Evolutionary conservation across 1,140 invertebrate genomes (phyloP), one percentile per base, ranked within the genome.

Genomic region (Drosophila navojoa): DNA sequence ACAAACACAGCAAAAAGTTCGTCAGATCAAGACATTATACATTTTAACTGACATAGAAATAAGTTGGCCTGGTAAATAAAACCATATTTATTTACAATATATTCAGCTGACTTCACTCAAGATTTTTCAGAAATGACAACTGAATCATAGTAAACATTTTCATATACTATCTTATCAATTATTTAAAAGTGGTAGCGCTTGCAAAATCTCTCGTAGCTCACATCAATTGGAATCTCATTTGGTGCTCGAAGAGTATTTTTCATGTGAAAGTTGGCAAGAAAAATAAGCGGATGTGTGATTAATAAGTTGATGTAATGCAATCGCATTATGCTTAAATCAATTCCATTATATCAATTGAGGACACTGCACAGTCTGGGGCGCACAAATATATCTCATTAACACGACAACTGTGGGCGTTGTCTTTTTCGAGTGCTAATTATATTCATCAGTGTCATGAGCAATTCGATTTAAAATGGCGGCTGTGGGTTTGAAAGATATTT

Each of bases 401-500:
- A 87, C 66, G 78, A 47, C 64, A 85, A 75, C 74, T 81, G 42
- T 87, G 81, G 82, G 82, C 79, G 81, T 86, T 82, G 81, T 79
- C 81, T 87, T 77, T 53, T 62, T 35, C 22, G 71, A 49, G 75
- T 53, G 79, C 82, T 86, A 86, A 86, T 86, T 86, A 77, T 76
- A 76, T 79, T 76, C 62, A 55, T 58, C 73, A 67, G 59, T 68
- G 63, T 63, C 69, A 76, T 67, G 75, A 58, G 79, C 76, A 70
- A 76, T 89, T 89, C 84, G 82, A 87, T 87, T 87, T 87, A 89
- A 87, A 89, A 87, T 77, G 73, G 61, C 70, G 81, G 52, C 70
- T 50, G 52, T 61, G 77, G 70, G 74, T 47, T 73, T 72, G 50
- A 52, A 55, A 63, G 60, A 77, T 81, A 86, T 87, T 87, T 87